phyloP scores from a whole-genome alignment of 2,888 invertebrate genomes.

The Venustoraphidia nigricollis region DNA sequence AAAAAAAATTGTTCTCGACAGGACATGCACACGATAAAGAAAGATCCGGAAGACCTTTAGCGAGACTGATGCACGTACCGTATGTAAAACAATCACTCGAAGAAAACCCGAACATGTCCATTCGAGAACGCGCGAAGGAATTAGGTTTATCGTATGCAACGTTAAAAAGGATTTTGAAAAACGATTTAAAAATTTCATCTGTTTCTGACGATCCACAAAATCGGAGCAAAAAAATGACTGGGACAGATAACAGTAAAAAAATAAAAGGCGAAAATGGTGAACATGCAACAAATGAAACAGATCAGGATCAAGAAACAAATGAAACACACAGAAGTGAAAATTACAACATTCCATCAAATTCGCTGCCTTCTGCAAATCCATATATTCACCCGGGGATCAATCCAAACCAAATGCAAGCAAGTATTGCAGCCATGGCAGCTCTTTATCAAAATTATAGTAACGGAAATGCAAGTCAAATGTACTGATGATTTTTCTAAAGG shows the following conservation, averaged over 20 bases:
- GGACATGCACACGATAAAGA: constrained; percentile 25
- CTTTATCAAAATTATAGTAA: too few species aligned
- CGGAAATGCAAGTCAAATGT: too few species aligned
- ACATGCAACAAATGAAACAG: too few species aligned
- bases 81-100: constrained; percentile 20
- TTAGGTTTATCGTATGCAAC: constrained; percentile 22
- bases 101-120: constrained; percentile 20
- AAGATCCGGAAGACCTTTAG: constrained; percentile 21
- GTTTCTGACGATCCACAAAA: constrained; percentile 3
- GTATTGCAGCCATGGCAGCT: too few species aligned
- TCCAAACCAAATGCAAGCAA: too few species aligned
- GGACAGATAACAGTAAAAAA: background rate
- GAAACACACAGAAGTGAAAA: too few species aligned
- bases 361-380: too few species aligned
- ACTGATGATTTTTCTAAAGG: too few species aligned
- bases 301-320: too few species aligned
- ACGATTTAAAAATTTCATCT: constrained; percentile 12
- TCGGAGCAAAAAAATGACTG: background rate
- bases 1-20: constrained; percentile 23
- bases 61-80: constrained; percentile 12
- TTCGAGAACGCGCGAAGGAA: constrained; percentile 21
- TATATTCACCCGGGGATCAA: too few species aligned
- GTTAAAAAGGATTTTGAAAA: constrained; percentile 20
- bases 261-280: background rate
- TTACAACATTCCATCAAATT: too few species aligned